Percentiles rank a stretch among this genome's conserved stretches.
These are phyloP conservation scores for Pyrrhia umbra DNA, from an alignment of 2,888 invertebrate species.

Conservation along the genomic window DNA sequence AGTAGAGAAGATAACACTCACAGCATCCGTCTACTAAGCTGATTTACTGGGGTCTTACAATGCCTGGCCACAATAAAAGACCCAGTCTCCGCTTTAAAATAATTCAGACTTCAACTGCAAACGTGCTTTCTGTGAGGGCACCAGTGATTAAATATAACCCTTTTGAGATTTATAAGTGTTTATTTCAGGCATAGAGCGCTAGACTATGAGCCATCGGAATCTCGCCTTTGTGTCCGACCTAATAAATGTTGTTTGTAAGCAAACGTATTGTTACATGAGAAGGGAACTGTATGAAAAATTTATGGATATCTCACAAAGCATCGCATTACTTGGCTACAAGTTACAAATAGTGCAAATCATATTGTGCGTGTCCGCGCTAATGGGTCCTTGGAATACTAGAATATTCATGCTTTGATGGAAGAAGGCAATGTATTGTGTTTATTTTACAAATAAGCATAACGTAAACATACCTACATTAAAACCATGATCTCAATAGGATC, in stretches of 20 bases:
- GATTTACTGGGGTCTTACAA: slow-evolving; percentile 85
- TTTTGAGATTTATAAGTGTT: slow-evolving; percentile 87
- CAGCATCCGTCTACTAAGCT: slow-evolving; percentile 85
- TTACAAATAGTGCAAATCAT: slow-evolving; percentile 65
- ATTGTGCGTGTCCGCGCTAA: slow-evolving; percentile 35
- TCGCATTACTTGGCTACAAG: slow-evolving; percentile 65
- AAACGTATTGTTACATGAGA: slow-evolving; percentile 80
- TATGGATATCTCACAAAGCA: slow-evolving; percentile 69
- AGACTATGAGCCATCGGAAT: slow-evolving; percentile 65
- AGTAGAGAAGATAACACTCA: slow-evolving; percentile 77
- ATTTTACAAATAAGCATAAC: too few species aligned
- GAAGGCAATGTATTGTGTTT: slow-evolving; percentile 32
- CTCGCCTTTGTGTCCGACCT: slow-evolving; percentile 75
- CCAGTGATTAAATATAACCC: slow-evolving; percentile 87
- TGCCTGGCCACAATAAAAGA: slow-evolving; percentile 81
- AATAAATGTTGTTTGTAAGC: slow-evolving; percentile 84
- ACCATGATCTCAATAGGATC: slow-evolving; percentile 16
- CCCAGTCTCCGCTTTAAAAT: slow-evolving; percentile 82
- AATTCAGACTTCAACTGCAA: slow-evolving; percentile 83
- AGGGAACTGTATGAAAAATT: slow-evolving; percentile 77
- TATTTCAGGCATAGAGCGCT: slow-evolving; percentile 76
- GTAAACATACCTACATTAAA: too few species aligned
- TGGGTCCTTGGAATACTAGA: slow-evolving; percentile 33
- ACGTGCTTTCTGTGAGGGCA: slow-evolving; percentile 83
- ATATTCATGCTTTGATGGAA: slow-evolving; percentile 47